These are phyloP conservation scores for Drosophila antonietae DNA, from an alignment of 2,888 invertebrate genomes.

Conservation along the genomic window DNA sequence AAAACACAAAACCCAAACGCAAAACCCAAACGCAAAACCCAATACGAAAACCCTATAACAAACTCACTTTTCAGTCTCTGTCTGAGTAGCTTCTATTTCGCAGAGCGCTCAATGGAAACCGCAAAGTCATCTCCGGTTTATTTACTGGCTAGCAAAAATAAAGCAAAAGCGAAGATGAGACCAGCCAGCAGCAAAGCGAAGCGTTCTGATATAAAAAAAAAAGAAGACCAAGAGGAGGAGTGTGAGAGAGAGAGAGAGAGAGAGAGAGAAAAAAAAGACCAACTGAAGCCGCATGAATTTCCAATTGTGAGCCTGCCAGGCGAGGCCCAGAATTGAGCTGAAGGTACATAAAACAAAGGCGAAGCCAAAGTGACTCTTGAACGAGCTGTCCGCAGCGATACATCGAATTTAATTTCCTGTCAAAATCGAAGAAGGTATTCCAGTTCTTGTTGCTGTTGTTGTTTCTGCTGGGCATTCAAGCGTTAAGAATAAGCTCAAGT, in stretches of 20 bases:
- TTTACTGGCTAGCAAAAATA: conserved; percentile 68
- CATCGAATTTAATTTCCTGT: conserved; percentile 83
- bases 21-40: conserved; percentile 15
- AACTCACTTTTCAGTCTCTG: conserved; percentile 31
- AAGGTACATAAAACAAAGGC: conserved; percentile 67
- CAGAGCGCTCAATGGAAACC: conserved; percentile 72
- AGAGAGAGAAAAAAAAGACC: conserved; percentile 19
- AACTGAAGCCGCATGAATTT: conserved; percentile 74
- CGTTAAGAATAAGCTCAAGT: conserved; percentile 71
- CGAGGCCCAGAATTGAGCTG: conserved; percentile 22
- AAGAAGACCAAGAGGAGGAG: neutral
- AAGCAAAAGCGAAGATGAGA: conserved; percentile 55
- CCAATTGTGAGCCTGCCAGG: conserved; percentile 59
- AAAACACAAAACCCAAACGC: conserved; percentile 13
- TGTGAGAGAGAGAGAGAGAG: neutral
- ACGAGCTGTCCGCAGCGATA: conserved; percentile 57
- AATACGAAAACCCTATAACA: conserved; percentile 26
- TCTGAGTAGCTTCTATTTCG: conserved; percentile 65
- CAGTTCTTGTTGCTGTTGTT: conserved; percentile 32
- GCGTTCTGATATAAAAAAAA: conserved; percentile 7
- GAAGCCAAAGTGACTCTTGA: conserved; percentile 49
- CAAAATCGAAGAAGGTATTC: conserved; percentile 70
- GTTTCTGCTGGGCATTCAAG: conserved; percentile 57
- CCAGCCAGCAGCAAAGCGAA: conserved; percentile 18
- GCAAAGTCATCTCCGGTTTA: conserved; percentile 83